Conservation (phyloP, 2,888 invertebrate genomes). For the Cheilosia pagana region DNA sequence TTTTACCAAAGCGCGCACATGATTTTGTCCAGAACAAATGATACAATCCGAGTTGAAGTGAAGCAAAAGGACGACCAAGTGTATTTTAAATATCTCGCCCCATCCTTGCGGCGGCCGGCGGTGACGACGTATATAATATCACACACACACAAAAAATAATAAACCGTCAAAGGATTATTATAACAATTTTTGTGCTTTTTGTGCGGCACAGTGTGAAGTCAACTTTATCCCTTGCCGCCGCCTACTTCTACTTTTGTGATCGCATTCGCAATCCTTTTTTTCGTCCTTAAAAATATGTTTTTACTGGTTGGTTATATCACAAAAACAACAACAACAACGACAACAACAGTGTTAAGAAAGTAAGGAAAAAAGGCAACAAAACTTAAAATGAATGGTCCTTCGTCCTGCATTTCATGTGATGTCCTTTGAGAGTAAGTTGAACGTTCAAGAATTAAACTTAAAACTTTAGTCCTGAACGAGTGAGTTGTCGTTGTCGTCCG, state of each 20-base stretch:
- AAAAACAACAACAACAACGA: conserved; percentile 32
- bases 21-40: conserved; percentile 24
- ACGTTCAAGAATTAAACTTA: conserved; percentile 80
- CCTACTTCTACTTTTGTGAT: conserved; percentile 37
- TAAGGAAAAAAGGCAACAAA: conserved; percentile 50
- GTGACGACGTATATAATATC: conserved; percentile 16
- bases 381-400: conserved; percentile 78
- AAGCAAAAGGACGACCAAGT: background rate
- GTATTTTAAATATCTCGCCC: conserved; percentile 27
- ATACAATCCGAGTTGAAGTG: conserved; percentile 14
- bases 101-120: conserved; percentile 40
- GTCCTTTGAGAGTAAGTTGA: conserved; percentile 82
- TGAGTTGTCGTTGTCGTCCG: conserved; percentile 65
- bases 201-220: conserved; percentile 7
- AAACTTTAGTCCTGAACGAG: conserved; percentile 77
- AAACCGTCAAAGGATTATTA: conserved; percentile 73
- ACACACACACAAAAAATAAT: conserved; percentile 54
- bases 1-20: conserved; percentile 4
- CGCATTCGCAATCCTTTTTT: conserved; percentile 28
- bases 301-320: conserved; percentile 41
- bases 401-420: conserved; percentile 80
- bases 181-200: conserved; percentile 33
- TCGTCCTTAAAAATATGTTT: conserved; percentile 65
- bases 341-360: background rate
- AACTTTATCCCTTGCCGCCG: conserved; percentile 39